Base-by-base conservation (phyloP, 1,140 invertebrate genomes). In the Drosophila nikananu region DNA sequence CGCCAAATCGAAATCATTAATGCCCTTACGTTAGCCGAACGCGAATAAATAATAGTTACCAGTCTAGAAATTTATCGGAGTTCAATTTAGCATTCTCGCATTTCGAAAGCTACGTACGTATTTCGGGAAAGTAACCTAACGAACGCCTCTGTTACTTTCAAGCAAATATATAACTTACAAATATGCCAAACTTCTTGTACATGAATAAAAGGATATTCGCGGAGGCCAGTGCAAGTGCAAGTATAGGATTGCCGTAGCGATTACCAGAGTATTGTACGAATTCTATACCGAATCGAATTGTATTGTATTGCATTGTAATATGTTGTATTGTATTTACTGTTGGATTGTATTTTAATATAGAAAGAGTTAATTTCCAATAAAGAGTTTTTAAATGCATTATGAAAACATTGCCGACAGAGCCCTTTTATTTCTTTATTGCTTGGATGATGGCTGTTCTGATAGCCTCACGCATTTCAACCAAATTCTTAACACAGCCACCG, bases 281-380 rank as follows among this genome's bases (percentile, higher is more conserved):
- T 58, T 60, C 55, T 41, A 21, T 35, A 62, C 59, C 78, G 58
- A 58, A 86, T 84, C 71, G 76, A 63, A 86, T 65, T 80, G 48
- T 76, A 80, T 77, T 87, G 84, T 78, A 89, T 81, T 89, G 86
- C 77, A 78, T 90, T 90, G 76, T 75, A 84, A 86, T 90, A 79
- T 89, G 77, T 90, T 89, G 74, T 90, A 75, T 91, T 89, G 81
- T 91, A 91, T 91, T 91, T 81, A 91, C 78, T 90, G 89, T 91
- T 91, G 90, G 81, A 86, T 82, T 91, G 83, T 87, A 87, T 89
- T 91, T 90, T 80, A 84, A 84, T 84, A 91, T 90, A 90, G 86
- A 90, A 82, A 46, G 68, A 76, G 86, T 90, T 90, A 70, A 87
- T 86, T 89, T 89, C 68, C 67, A 84, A 89, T 89, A 89, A 87